Evolutionary conservation across 2,888 invertebrate species (phyloP).

Genomic region (Metacarcinus magister): DNA sequence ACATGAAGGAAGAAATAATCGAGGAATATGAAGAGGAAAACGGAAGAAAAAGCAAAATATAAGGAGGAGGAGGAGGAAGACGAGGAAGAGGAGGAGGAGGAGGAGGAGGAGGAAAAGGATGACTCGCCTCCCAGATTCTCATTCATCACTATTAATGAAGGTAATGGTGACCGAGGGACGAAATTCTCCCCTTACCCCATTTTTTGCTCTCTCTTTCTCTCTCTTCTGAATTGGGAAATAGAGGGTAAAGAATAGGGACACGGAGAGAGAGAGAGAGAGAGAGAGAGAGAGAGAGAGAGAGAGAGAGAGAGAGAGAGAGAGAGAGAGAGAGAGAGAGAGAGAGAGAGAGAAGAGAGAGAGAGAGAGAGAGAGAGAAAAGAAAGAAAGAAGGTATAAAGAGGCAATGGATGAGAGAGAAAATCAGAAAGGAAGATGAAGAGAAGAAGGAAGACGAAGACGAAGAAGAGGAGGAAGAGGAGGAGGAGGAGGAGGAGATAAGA

Average conservation of each 20-base stretch:
- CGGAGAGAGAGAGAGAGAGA: background rate
- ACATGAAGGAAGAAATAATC: background rate
- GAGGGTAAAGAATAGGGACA: background rate
- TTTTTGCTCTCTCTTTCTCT: background rate
- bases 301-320: background rate
- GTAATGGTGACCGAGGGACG: background rate
- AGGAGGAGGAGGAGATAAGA: too few species aligned
- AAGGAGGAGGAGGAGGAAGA: background rate
- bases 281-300: too few species aligned
- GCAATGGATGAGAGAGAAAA: too few species aligned
- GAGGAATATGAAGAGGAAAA: background rate
- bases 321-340: background rate
- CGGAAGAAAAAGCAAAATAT: too few species aligned
- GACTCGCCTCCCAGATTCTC: background rate
- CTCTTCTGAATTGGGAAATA: background rate
- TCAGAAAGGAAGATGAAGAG: too few species aligned
- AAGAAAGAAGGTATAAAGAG: too few species aligned
- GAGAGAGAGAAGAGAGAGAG: background rate
- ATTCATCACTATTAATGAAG: background rate
- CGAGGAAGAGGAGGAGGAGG: background rate
- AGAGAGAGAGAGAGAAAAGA: background rate
- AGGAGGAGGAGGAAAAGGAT: background rate
- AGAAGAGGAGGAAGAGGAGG: too few species aligned
- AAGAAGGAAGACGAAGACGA: too few species aligned
- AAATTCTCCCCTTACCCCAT: background rate